These are phyloP conservation scores for Phrynosoma blainvillii DNA, from an alignment of 2,113 vertebrate genomes.

Conservation along the genomic window DNA sequence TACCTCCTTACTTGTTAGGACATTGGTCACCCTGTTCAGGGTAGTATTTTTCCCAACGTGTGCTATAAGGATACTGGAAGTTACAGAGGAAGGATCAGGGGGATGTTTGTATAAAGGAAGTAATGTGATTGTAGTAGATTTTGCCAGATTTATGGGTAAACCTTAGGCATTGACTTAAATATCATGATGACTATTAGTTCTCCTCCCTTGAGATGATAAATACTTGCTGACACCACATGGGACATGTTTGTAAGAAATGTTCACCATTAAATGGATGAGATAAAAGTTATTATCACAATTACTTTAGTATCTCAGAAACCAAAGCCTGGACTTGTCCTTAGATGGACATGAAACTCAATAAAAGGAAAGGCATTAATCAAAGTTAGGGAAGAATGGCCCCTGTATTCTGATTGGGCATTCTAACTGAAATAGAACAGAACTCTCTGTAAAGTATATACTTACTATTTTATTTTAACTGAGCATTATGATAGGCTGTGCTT, in stretches of 20 bases:
- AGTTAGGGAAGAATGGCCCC: neutral
- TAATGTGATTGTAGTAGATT: neutral
- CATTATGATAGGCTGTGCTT: constrained; percentile 2
- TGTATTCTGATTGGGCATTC: neutral
- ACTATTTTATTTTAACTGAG: neutral
- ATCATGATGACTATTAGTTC: neutral
- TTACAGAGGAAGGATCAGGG: neutral
- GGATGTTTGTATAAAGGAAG: neutral
- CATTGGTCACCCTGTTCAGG: neutral
- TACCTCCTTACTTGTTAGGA: neutral
- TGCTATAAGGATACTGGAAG: neutral
- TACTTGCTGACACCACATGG: neutral
- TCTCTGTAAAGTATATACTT: neutral
- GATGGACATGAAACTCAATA: neutral
- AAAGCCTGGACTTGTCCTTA: neutral
- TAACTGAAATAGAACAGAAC: fast-evolving
- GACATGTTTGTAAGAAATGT: neutral
- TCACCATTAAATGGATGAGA: neutral
- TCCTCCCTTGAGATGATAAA: neutral
- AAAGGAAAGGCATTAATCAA: neutral
- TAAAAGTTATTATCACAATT: neutral
- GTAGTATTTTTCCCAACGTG: neutral
- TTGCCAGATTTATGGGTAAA: neutral
- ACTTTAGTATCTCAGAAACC: neutral
- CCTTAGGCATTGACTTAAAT: neutral